Conservation (phyloP, 2,888 invertebrate species). For the Hyppa rectilinea region DNA sequence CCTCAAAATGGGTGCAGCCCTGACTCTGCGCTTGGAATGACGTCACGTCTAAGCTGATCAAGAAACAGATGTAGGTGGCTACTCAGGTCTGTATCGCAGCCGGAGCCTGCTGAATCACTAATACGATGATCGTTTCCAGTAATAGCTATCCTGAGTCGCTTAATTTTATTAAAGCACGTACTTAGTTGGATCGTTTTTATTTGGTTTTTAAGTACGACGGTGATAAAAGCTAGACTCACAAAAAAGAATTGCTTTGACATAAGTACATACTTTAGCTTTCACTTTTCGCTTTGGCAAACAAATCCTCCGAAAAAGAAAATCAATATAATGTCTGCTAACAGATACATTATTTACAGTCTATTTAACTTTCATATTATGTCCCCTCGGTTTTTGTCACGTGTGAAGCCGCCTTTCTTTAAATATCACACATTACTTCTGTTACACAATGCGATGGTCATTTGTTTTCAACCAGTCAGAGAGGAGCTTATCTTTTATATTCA, state of each 20-base stretch:
- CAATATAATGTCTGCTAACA: constrained; percentile 9
- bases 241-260: neutral
- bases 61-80: too few relatives aligned
- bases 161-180: too few relatives aligned
- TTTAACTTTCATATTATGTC: constrained; percentile 28
- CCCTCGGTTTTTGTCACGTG: constrained; percentile 1
- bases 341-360: constrained; percentile 31
- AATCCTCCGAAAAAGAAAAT: neutral
- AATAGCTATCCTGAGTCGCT: too few relatives aligned
- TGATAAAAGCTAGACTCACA: neutral
- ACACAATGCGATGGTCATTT: constrained; percentile 56
- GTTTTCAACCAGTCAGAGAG: constrained; percentile 10
- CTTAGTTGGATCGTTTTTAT: too few relatives aligned
- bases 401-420: constrained; percentile 45
- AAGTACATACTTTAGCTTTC: too few relatives aligned
- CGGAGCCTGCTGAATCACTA: too few relatives aligned
- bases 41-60: too few relatives aligned
- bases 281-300: neutral
- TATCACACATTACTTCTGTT: constrained; percentile 37
- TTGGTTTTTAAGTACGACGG: neutral
- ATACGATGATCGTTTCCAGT: too few relatives aligned
- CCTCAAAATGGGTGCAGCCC: too few relatives aligned
- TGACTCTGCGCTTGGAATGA: too few relatives aligned
- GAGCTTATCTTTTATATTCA: neutral
- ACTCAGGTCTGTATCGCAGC: too few relatives aligned